Evolutionary conservation across 2,797 vertebrate species (phyloP).

Genomic region (Todus mexicanus): DNA sequence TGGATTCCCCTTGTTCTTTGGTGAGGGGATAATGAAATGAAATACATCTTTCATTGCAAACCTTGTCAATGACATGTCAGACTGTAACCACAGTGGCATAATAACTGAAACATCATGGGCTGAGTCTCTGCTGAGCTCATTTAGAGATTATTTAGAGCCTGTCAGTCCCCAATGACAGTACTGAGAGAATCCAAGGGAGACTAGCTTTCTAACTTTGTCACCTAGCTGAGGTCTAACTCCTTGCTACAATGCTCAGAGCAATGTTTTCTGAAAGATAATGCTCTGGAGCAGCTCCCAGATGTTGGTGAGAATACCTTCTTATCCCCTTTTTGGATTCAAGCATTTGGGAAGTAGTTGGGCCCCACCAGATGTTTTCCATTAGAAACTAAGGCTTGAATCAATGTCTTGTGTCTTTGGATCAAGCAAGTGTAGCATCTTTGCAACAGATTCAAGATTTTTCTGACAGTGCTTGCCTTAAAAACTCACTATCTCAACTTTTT

Average conservation of each 20-base stretch:
- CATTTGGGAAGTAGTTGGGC: neutral
- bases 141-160: neutral
- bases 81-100: neutral
- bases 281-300: neutral
- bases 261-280: neutral
- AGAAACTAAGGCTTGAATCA: neutral
- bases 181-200: neutral
- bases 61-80: neutral
- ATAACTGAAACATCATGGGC: neutral
- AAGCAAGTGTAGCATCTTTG: slow-evolving; percentile 22
- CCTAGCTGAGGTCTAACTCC: neutral
- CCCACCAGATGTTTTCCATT: slow-evolving; percentile 10
- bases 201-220: neutral
- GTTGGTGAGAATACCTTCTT: neutral
- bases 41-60: neutral
- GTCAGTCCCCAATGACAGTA: neutral
- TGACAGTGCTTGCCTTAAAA: neutral
- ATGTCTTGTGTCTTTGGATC: neutral
- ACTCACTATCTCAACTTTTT: neutral
- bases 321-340: neutral
- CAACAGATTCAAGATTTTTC: neutral
- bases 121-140: neutral
- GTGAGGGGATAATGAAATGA: neutral
- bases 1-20: neutral
- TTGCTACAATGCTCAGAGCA: neutral